Percentiles rank a stretch among this genome's conserved stretches.
Conservation (phyloP, 2,888 invertebrate species). For the Empis stercorea region DNA sequence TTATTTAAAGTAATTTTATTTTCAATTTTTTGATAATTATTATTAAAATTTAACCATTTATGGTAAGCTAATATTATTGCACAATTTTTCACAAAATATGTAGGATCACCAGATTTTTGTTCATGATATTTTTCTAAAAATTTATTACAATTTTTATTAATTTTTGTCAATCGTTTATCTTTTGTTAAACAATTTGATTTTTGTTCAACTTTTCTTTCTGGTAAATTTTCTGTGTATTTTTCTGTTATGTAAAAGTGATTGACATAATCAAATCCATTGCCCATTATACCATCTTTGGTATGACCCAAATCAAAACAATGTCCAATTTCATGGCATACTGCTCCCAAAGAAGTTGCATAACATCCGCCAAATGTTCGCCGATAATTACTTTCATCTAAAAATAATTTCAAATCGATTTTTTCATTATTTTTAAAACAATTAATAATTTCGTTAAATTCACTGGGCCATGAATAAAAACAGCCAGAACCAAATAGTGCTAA, state of each 20-base stretch:
- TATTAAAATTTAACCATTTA: slow-evolving; percentile 24
- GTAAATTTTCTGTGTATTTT: slow-evolving; percentile 35
- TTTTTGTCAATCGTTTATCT: slow-evolving; percentile 24
- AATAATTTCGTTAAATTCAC: slow-evolving; percentile 51
- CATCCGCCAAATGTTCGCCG: slow-evolving; percentile 77
- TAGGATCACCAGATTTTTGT: slow-evolving; percentile 29
- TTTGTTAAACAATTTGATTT: background rate
- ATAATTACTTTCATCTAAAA: slow-evolving; percentile 88
- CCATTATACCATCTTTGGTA: slow-evolving; percentile 85
- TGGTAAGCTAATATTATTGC: slow-evolving; percentile 28
- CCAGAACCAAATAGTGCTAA: slow-evolving; percentile 83
- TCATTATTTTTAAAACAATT: slow-evolving; percentile 35
- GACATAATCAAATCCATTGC: slow-evolving; percentile 74
- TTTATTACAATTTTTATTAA: slow-evolving; percentile 19
- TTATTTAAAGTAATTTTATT: background rate
- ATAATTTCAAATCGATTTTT: slow-evolving; percentile 53
- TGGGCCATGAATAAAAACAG: slow-evolving; percentile 84
- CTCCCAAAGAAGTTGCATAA: slow-evolving; percentile 81
- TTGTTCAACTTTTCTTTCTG: slow-evolving; percentile 23
- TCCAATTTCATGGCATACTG: slow-evolving; percentile 76
- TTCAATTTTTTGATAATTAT: background rate
- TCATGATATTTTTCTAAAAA: slow-evolving; percentile 30
- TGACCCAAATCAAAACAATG: slow-evolving; percentile 93
- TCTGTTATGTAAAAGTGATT: slow-evolving; percentile 61
- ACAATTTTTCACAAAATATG: slow-evolving; percentile 31